A percentile compares a stretch with the other conserved stretches of the same genome.
phyloP scores from a whole-genome alignment of 2,113 vertebrate species.

The Grus americana region DNA sequence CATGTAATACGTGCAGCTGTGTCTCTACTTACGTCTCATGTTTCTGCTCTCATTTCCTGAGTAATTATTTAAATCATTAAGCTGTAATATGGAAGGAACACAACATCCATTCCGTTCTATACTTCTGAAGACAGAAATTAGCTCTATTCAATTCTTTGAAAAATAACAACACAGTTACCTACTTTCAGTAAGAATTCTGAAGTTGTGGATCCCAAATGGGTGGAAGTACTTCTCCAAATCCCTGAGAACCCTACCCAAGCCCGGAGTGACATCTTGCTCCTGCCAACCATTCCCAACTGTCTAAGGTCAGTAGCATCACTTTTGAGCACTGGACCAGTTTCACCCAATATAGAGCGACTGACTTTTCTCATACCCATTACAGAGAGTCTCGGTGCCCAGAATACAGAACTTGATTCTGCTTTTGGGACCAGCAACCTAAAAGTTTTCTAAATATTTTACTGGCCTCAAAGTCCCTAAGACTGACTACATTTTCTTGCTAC shows the following conservation, averaged over 20 bases:
- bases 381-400: background rate
- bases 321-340: background rate
- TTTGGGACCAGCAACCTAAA: background rate
- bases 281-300: background rate
- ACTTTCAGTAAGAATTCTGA: background rate
- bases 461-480: background rate
- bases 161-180: background rate
- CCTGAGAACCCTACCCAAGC: background rate
- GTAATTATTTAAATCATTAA: background rate
- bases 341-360: background rate
- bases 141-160: background rate
- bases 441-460: background rate
- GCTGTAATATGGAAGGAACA: background rate
- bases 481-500: background rate
- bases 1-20: background rate
- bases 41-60: background rate
- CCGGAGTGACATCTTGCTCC: background rate
- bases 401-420: background rate
- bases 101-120: background rate
- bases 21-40: background rate
- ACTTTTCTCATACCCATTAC: background rate
- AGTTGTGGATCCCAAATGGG: background rate
- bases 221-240: background rate
- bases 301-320: background rate
- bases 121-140: background rate